Conservation (phyloP, 2,888 invertebrate genomes). For the Pollenia amentaria region DNA sequence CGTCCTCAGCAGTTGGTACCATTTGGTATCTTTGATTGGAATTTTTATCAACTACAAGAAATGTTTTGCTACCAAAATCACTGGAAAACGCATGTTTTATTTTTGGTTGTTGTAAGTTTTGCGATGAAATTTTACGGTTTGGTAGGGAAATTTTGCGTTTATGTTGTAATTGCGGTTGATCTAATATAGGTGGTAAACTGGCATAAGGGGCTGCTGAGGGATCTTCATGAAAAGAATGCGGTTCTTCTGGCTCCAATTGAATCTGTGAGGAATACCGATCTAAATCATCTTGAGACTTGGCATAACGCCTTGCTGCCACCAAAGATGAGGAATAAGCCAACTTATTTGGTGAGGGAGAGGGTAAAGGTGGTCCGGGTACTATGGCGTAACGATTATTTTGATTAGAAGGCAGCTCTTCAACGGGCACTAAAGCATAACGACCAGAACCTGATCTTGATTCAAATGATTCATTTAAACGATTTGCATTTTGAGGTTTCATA, state of each 20-base stretch:
- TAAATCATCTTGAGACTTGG: constrained; percentile 83
- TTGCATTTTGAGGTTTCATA: constrained; percentile 66
- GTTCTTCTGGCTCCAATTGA: constrained; percentile 78
- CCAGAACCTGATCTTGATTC: constrained; percentile 82
- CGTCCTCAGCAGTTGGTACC: constrained; percentile 88
- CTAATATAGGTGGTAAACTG: constrained; percentile 81
- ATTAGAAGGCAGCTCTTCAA: constrained; percentile 82
- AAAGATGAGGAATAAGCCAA: constrained; percentile 75
- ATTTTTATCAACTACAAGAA: constrained; percentile 86
- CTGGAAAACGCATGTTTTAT: constrained; percentile 84
- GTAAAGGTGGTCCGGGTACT: constrained; percentile 79
- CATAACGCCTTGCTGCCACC: constrained; percentile 82
- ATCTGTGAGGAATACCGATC: constrained; percentile 79
- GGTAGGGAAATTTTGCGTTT: constrained; percentile 48
- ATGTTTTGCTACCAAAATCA: constrained; percentile 84
- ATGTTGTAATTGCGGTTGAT: constrained; percentile 73
- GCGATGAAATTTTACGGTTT: constrained; percentile 57
- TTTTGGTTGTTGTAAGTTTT: constrained; percentile 74
- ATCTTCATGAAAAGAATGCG: constrained; percentile 81
- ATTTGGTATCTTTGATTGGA: constrained; percentile 87
- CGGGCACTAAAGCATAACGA: constrained; percentile 86
- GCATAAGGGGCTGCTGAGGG: constrained; percentile 79
- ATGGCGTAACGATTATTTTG: constrained; percentile 83
- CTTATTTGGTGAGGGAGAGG: background rate
- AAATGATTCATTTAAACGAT: constrained; percentile 73